These are phyloP conservation scores for Scrobipalpa costella DNA, from an alignment of 2,888 invertebrate species.

Conservation along the genomic window DNA sequence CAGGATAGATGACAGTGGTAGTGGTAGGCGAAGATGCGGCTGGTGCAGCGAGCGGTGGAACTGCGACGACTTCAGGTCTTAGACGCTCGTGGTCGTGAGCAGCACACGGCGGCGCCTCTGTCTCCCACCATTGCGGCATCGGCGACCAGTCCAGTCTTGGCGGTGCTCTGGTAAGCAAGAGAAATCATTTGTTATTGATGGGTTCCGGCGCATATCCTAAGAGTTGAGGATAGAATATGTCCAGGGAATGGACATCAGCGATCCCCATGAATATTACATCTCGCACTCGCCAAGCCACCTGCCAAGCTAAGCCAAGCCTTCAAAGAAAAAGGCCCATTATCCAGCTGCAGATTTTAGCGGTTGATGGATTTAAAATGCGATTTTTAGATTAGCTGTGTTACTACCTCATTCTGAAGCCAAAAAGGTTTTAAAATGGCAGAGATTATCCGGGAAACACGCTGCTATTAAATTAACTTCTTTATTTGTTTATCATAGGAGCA, in stretches of 20 bases:
- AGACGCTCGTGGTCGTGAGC: constrained; percentile 93
- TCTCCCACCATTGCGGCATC: constrained; percentile 77
- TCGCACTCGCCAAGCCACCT: too few species aligned
- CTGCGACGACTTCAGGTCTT: constrained; percentile 92
- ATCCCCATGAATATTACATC: too few species aligned
- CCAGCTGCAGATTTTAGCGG: too few species aligned
- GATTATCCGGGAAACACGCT: not conserved
- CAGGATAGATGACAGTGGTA: constrained; percentile 93
- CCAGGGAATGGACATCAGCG: too few species aligned
- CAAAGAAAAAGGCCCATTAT: too few species aligned
- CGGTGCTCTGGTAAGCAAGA: constrained; percentile 54
- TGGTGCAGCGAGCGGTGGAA: constrained; percentile 95
- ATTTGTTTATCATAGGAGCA: not conserved
- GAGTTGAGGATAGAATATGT: too few species aligned
- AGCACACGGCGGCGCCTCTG: constrained; percentile 84
- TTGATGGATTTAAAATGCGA: too few species aligned
- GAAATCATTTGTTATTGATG: not conserved
- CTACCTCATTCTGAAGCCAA: too few species aligned
- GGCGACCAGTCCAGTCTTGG: constrained; percentile 77
- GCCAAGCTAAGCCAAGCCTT: too few species aligned
- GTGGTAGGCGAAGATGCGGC: constrained; percentile 94
- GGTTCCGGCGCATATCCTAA: too few species aligned
- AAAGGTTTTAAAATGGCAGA: too few species aligned
- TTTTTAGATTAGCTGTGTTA: too few species aligned
- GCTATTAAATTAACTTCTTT: not conserved